Evolutionary conservation across 2,888 invertebrate species (phyloP), one percentile per base, ranked within the genome.

Genomic region (Mythimna impura): DNA sequence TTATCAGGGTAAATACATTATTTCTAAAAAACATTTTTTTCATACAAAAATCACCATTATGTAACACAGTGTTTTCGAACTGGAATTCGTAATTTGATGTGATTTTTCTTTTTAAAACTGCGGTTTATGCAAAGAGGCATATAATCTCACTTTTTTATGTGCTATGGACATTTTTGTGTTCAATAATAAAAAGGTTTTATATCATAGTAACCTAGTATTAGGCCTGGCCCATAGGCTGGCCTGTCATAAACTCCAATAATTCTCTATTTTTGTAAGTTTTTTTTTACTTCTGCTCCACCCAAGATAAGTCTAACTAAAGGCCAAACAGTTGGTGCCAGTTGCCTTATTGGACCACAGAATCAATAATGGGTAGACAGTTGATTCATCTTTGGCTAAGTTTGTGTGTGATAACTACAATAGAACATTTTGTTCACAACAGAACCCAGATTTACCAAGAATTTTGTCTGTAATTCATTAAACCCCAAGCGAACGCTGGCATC

Each of bases 1-100:
- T 98, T 72, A 98, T 98, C 91, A 98, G 97, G 97, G 98, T 98
- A 97, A 97, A 95, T 87, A 92, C 87, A 83, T 73, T 66, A 61
- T 50, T 73, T 74, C 66, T 36, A 50, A 55, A 40, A 14, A 66
- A 55, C 50, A 71, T 71, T 72, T 60, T 47, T 72, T 72, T 70
- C 61, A 40, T 69, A 81, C 80, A 78, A 82, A 67, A 82, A 70
- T 72, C 81, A 65, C 20, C 61, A 91, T 93, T 93, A 94, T 93
- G 93, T 94, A 94, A 93, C 89, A 93, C 89, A 83, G 81, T 90
- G 89, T 91, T 91, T 91, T 90, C 76, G 80, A 88, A 89, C 83
- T 81, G 62, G 78, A 83, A 80, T 86, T 87, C 80, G 14, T 66
- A 76, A 75, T 88, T 80, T 54, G 57, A 84, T 85, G 43, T 12